Base-by-base conservation (phyloP, 2,113 vertebrate species). In the Archilochus colubris region DNA sequence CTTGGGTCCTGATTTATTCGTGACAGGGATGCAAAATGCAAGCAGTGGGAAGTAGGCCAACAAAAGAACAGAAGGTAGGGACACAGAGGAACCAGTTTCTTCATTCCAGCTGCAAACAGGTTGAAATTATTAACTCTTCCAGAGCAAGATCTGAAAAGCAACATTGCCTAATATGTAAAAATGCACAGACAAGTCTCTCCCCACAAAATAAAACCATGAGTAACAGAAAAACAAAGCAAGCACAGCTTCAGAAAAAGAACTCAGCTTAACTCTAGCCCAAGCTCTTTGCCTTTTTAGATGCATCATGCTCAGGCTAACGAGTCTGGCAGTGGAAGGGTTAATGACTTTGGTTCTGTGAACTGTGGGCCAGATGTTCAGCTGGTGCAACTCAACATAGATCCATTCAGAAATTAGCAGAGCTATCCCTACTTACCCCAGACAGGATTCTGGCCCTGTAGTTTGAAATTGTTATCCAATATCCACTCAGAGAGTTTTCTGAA, bases 1-100 rank as follows among this genome's bases (percentile, higher is more conserved):
- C 92, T 89, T 91, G 76, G 91, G 81, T 95, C 92, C 91, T 95
- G 89, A 97, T 97, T 97, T 97, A 97, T 97, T 97, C 96, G 96
- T 94, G 75, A 94, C 87, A 96, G 88, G 90, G 92, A 97, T 97
- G 94, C 97, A 95, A 95, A 97, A 95, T 94, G 88, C 94, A 95
- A 97, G 91, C 93, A 94, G 74, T 78, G 91, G 94, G 96, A 97
- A 96, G 94, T 95, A 96, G 96, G 97, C 96, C 94, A 97, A 94
- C 83, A 93, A 94, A 86, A 95, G 93, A 94, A 91, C 33, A 93
- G 93, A 94, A 94, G 95, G 86, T 63, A 89, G 93, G 79, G 86
- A 89, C 81, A 94, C 81, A 94, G 89, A 94, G 79, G 82, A 96
- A 94, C 87, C 86, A 91, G 86, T 96, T 96, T 91, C 87, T 85